These are phyloP conservation scores for Papilio machaon DNA, from an alignment of 1,140 invertebrate species.

Conservation along the genomic window DNA sequence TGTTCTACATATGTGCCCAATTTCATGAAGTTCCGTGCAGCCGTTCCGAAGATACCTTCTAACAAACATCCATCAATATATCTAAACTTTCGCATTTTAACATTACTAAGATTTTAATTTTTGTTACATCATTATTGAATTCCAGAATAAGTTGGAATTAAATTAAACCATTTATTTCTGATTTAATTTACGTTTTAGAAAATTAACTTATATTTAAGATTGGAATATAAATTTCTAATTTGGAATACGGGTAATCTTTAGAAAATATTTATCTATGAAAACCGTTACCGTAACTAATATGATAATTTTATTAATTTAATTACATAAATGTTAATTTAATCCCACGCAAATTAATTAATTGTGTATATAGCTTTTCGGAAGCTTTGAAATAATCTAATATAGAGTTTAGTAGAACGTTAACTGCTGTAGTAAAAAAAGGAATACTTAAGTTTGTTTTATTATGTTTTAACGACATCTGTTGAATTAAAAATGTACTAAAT, in stretches of 20 bases:
- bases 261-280: slow-evolving; percentile 16
- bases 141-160: neutral
- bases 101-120: no score
- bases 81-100: no score
- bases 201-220: neutral
- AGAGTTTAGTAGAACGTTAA: neutral
- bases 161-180: neutral
- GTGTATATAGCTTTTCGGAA: slow-evolving; percentile 9
- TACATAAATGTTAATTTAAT: slow-evolving; percentile 41
- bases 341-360: slow-evolving; percentile 42
- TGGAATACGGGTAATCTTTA: neutral
- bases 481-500: slow-evolving; percentile 2
- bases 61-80: no score
- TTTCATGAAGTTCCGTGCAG: no score
- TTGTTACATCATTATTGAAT: neutral
- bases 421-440: neutral
- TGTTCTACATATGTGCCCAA: no score
- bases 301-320: slow-evolving; percentile 41
- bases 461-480: slow-evolving; percentile 10
- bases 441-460: neutral
- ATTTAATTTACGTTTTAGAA: slow-evolving; percentile 1
- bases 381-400: slow-evolving; percentile 34
- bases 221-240: neutral
- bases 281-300: slow-evolving; percentile 35
- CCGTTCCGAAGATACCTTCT: no score